Conservation (phyloP, 2,113 vertebrate species). For the Scalopus aquaticus region DNA sequence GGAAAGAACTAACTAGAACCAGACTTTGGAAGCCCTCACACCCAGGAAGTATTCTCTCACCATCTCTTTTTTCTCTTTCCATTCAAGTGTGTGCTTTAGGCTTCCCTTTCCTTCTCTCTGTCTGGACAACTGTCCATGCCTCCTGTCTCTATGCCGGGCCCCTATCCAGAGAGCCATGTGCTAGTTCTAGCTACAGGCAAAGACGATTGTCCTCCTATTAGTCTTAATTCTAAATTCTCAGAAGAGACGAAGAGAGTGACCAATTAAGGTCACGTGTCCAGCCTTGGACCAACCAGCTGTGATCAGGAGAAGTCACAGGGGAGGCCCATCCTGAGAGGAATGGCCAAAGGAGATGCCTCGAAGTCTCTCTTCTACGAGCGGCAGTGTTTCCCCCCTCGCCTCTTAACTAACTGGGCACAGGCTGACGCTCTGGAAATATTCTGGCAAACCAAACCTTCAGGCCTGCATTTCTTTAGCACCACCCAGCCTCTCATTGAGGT, state of each 20-base stretch:
- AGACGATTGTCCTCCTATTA: neutral
- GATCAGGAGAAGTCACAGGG: neutral
- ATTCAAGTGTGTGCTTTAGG: neutral
- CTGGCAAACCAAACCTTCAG: neutral
- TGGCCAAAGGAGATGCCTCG: neutral
- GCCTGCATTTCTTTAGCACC: neutral
- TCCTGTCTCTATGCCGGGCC: neutral
- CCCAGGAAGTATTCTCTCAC: too few relatives aligned
- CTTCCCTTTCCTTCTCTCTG: neutral
- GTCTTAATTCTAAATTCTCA: neutral
- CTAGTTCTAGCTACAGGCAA: neutral
- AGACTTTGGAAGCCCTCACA: neutral
- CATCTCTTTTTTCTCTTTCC: neutral
- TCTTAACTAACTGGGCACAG: neutral
- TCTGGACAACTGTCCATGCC: neutral
- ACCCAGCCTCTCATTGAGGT: neutral
- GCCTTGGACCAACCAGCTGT: neutral
- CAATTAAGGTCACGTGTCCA: neutral
- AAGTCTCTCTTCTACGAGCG: neutral
- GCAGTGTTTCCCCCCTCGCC: neutral
- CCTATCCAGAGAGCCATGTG: neutral
- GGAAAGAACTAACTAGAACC: neutral
- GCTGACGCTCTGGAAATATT: neutral
- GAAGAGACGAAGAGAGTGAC: neutral
- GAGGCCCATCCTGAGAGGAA: neutral